phyloP scores from a whole-genome alignment of 64 coral and sea anemone genomes.

The Astreopora myriophthalma region DNA sequence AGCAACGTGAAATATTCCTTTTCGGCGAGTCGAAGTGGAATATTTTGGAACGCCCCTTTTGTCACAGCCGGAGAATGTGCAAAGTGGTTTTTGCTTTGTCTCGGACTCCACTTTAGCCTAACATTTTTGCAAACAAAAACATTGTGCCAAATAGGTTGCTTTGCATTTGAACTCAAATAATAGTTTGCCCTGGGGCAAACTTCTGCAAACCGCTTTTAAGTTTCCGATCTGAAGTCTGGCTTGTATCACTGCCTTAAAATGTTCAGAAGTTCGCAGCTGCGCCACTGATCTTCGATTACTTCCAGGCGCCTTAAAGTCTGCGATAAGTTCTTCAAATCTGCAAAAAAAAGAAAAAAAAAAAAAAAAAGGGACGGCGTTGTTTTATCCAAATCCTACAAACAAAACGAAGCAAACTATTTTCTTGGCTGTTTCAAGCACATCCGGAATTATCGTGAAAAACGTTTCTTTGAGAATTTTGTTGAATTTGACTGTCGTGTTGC shows the following conservation, averaged over 20 bases:
- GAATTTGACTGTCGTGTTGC: not conserved
- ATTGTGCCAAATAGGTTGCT: not conserved
- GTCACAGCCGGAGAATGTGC: not conserved
- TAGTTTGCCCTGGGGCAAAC: not conserved
- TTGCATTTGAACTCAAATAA: not conserved
- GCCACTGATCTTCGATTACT: not conserved
- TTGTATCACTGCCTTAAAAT: not conserved
- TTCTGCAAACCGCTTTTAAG: not conserved
- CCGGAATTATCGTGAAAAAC: not conserved
- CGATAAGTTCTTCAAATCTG: not conserved
- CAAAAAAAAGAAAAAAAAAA: not conserved
- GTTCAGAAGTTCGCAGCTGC: not conserved
- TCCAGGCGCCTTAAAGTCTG: not conserved
- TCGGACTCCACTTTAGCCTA: not conserved
- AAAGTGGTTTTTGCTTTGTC: slow-evolving; percentile 30
- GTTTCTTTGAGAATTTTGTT: not conserved
- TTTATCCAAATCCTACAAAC: not conserved
- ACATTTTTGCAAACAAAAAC: slow-evolving; percentile 33
- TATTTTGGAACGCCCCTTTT: not conserved
- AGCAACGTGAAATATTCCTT: slow-evolving; percentile 39
- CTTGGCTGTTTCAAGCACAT: not conserved
- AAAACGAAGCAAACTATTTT: not conserved
- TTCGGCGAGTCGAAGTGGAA: slow-evolving; percentile 2
- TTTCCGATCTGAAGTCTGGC: slow-evolving; percentile 2
- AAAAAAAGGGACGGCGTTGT: too few species aligned